phyloP scores from a whole-genome alignment of 2,113 vertebrate species.

The Gallinago jamesoni region DNA sequence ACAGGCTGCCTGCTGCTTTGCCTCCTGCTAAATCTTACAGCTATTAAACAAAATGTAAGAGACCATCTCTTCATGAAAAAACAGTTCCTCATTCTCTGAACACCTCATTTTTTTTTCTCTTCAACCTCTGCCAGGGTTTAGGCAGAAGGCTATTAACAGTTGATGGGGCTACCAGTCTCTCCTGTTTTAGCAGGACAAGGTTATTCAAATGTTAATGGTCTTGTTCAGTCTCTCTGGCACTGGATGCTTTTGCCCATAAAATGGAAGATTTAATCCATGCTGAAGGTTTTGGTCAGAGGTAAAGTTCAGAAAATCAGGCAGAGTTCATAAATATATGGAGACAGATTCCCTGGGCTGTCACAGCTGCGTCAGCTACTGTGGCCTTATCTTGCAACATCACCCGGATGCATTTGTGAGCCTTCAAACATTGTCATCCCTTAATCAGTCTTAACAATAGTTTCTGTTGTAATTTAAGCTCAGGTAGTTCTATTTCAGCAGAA shows the following conservation, averaged over 20 bases:
- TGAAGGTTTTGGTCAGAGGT: slow-evolving; percentile 17
- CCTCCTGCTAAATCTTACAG: background rate
- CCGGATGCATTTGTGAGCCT: background rate
- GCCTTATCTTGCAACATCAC: background rate
- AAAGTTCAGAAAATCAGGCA: slow-evolving; percentile 33
- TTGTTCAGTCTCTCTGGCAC: background rate
- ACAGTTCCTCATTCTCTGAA: background rate
- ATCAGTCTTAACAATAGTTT: background rate
- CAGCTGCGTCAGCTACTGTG: background rate
- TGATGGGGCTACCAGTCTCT: background rate
- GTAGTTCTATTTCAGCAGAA: background rate
- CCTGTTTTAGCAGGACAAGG: slow-evolving; percentile 1
- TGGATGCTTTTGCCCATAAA: background rate
- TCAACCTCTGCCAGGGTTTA: background rate
- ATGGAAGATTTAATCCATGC: slow-evolving; percentile 1
- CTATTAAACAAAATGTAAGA: background rate
- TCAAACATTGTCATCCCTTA: background rate
- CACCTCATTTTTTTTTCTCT: background rate
- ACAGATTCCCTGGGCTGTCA: background rate
- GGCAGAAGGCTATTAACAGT: background rate
- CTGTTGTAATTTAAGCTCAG: background rate
- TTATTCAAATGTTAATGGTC: slow-evolving; percentile 39
- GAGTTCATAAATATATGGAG: background rate
- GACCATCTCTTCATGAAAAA: background rate
- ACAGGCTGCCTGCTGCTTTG: background rate